Percentiles rank a stretch among this genome's conserved stretches.
Evolutionary conservation across 2,113 vertebrate species (phyloP).

Genomic region (Pluvialis apricaria): DNA sequence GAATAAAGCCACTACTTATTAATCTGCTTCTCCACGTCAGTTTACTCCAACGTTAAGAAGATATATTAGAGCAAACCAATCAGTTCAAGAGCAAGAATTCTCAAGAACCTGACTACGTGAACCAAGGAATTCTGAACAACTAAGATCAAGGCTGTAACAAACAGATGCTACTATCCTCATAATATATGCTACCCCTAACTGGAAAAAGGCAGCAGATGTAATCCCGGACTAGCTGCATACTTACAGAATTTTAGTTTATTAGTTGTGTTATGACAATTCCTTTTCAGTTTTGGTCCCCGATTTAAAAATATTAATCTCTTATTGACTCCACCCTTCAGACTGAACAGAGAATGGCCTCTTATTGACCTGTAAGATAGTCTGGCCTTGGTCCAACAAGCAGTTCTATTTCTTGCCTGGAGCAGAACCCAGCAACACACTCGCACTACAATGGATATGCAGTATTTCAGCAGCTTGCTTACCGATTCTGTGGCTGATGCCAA

Average conservation of each 20-base stretch:
- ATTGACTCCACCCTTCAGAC: neutral
- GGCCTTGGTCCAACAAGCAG: neutral
- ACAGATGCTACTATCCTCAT: neutral
- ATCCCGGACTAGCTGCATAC: neutral
- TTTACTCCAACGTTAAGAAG: neutral
- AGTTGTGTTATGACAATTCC: neutral
- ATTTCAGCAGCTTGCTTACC: neutral
- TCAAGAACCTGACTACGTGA: neutral
- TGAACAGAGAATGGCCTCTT: neutral
- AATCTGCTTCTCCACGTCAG: neutral
- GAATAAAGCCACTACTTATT: neutral
- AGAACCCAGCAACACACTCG: neutral
- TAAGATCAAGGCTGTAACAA: neutral
- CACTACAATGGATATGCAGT: fast-evolving
- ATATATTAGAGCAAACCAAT: neutral
- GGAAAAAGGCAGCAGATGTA: neutral
- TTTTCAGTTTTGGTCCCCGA: neutral
- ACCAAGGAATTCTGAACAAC: neutral
- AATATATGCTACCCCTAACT: too few species aligned
- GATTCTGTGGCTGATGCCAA: neutral
- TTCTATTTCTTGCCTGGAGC: neutral
- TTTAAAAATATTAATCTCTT: neutral
- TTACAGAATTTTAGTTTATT: neutral
- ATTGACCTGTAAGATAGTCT: neutral
- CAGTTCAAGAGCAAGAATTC: neutral